phyloP scores from a whole-genome alignment of 2,888 invertebrate genomes.

The Cristatella mucedo region DNA sequence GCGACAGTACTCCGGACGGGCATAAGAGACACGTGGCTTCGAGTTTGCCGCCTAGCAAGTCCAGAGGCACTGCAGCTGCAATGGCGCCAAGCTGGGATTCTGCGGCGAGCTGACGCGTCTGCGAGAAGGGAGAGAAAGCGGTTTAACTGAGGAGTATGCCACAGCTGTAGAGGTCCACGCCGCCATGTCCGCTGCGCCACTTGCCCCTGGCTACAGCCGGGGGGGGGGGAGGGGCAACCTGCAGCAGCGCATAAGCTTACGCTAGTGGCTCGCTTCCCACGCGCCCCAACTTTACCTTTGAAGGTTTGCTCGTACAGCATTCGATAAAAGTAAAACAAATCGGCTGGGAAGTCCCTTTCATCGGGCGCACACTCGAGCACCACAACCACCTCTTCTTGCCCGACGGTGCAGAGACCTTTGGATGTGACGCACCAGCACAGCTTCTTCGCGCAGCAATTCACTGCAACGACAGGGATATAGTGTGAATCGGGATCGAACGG shows the following conservation, averaged over 20 bases:
- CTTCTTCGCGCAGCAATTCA: constrained; percentile 47
- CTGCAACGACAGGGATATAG: constrained; percentile 39
- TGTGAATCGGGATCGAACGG: not conserved
- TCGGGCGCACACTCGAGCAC: constrained; percentile 52
- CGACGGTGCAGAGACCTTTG: constrained; percentile 58
- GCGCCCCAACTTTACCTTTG: constrained; percentile 35
- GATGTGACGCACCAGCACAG: constrained; percentile 56
- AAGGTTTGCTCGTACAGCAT: constrained; percentile 48
- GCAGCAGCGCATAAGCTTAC: constrained; percentile 13
- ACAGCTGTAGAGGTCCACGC: too few relatives aligned
- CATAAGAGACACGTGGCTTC: too few relatives aligned
- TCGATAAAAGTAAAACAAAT: constrained; percentile 58
- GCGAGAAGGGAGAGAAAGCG: too few relatives aligned
- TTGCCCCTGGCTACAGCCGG: too few relatives aligned
- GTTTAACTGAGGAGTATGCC: too few relatives aligned
- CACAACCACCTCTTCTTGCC: constrained; percentile 65
- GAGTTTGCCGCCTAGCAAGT: too few relatives aligned
- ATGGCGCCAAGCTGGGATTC: too few relatives aligned
- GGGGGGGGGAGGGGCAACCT: too few relatives aligned
- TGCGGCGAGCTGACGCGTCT: too few relatives aligned
- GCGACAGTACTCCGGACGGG: too few relatives aligned
- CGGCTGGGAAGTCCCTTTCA: constrained; percentile 45
- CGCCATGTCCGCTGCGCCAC: too few relatives aligned
- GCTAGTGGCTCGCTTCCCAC: constrained; percentile 6
- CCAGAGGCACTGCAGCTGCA: too few relatives aligned